These are phyloP conservation scores for Zonitis immaculata DNA, from an alignment of 2,888 invertebrate species.

Conservation along the genomic window DNA sequence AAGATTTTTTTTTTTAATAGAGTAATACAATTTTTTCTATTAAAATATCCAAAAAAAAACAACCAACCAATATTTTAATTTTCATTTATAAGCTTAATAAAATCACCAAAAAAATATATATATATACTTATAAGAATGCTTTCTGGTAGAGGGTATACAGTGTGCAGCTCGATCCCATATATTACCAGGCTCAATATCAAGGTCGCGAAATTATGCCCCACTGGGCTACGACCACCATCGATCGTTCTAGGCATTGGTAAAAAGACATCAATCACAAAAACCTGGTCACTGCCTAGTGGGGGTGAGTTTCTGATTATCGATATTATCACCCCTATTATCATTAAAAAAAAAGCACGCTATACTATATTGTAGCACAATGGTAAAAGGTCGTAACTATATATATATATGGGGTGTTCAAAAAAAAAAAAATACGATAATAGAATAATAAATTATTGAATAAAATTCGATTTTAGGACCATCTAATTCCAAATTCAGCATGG, in stretches of 20 bases:
- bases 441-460: not conserved
- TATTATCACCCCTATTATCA: conserved; percentile 5
- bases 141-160: conserved; percentile 45
- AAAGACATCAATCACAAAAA: conserved; percentile 15
- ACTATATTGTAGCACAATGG: not conserved
- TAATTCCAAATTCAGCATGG: conserved; percentile 82
- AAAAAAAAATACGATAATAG: not conserved
- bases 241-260: conserved; percentile 39
- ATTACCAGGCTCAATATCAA: conserved; percentile 37
- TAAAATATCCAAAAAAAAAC: no score
- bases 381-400: not conserved
- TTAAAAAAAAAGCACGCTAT: not conserved
- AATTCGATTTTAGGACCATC: conserved; percentile 60
- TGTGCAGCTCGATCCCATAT: conserved; percentile 44
- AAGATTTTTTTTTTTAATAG: not conserved
- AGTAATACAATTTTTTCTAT: no score
- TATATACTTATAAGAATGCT: conserved; percentile 7
- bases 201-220: conserved; percentile 35
- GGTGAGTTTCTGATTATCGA: conserved; percentile 38
- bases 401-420: not conserved
- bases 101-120: not conserved
- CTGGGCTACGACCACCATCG: conserved; percentile 40
- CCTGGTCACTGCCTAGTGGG: conserved; percentile 39
- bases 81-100: no score
- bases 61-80: not conserved